Base-by-base conservation (phyloP, 2,888 invertebrate genomes). In the Chrysolina americana region DNA sequence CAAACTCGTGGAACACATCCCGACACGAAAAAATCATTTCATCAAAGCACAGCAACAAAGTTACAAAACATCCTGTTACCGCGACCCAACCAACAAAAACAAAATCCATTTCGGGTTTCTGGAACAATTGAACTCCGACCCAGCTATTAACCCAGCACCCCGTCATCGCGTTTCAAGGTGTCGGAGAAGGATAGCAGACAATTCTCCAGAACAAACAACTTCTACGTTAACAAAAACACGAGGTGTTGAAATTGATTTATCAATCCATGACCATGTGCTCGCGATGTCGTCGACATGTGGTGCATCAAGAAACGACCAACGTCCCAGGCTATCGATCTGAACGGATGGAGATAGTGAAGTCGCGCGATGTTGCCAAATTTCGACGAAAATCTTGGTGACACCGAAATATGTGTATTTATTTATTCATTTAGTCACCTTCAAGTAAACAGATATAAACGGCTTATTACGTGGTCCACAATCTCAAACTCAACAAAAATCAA, bases 231-330 rank as follows among this genome's bases (percentile, higher is more conserved):
- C 68, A 73, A 73, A 76, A 75, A 68, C 76, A 69, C 74, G 73
- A 75, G 75, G 78, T 78, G 78, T 75, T 75, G 76, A 76, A 76
- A 78, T 75, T 78, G 78, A 78, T 76, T 70, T 70, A 78, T 75
- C 76, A 75, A 69, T 75, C 65, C 65, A 69, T 71, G 76, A 70
- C 78, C 74, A 75, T 71, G 76, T 78, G 78, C 72, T 73, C 78
- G 70, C 76, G 74, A 74, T 73, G 76, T 76, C 74, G 78, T 74
- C 71, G 73, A 56, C 68, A 76, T 68, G 74, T 15, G 19, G n/a
- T 41, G 68, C 19, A 41, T 53, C 19, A 36, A 48, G 66, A 50
- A 65, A 5, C 21, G 53, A 68, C 68, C 9, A 19, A 68, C 53
- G 56, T 53, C 15, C 28, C 44, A 53, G 41, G 41, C 59, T 53